These are phyloP conservation scores for Sebastes aleutianus DNA, from an alignment of 2,797 vertebrate genomes.

Conservation along the genomic window DNA sequence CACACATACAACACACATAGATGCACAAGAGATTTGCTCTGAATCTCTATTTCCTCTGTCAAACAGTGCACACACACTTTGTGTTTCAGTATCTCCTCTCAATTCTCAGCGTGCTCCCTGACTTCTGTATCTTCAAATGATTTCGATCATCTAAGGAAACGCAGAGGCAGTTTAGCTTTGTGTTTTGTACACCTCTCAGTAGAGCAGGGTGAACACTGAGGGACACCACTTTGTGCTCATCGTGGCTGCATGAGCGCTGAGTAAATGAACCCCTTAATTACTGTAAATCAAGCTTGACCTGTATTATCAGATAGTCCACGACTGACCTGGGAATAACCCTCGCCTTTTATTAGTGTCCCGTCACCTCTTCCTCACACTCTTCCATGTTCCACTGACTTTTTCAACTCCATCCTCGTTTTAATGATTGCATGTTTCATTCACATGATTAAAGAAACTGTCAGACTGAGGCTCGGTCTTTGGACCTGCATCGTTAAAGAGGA, in stretches of 20 bases:
- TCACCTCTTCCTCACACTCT: neutral
- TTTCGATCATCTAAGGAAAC: neutral
- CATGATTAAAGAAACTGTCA: neutral
- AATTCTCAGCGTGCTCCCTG: neutral
- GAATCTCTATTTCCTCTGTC: neutral
- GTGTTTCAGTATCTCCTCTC: neutral
- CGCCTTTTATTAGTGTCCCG: neutral
- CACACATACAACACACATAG: neutral
- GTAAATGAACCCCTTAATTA: slow-evolving; percentile 1
- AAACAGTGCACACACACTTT: neutral
- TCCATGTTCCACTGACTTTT: neutral
- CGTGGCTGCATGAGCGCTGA: neutral
- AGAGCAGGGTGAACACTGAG: neutral
- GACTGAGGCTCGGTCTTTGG: neutral
- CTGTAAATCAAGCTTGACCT: neutral
- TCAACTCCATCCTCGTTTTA: neutral
- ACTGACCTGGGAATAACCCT: neutral
- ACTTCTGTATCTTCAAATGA: neutral
- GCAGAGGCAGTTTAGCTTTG: neutral
- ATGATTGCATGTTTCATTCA: slow-evolving; percentile 4
- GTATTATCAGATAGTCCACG: neutral
- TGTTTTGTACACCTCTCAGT: slow-evolving; percentile 9
- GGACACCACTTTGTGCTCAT: neutral
- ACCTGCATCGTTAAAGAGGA: neutral
- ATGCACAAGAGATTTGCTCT: slow-evolving; percentile 11